phyloP scores from a whole-genome alignment of 2,113 vertebrate species.

The Bombycilla garrulus region DNA sequence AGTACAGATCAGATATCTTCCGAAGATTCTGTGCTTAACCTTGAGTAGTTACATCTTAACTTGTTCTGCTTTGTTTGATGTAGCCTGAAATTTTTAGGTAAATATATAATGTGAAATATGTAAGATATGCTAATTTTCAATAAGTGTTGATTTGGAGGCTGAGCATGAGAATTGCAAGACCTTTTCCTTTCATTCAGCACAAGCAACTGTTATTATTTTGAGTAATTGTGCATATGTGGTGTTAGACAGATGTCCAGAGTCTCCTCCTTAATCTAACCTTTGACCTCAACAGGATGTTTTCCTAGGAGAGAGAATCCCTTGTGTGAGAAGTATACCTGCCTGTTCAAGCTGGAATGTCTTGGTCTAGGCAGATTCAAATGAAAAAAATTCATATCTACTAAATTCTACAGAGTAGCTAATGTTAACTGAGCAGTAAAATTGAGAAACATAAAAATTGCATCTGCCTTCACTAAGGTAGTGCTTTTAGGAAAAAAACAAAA shows the following conservation, averaged over 20 bases:
- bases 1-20: background rate
- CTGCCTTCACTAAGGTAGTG: background rate
- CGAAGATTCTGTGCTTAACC: background rate
- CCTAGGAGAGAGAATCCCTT: background rate
- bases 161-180: background rate
- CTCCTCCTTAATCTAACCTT: slow-evolving; percentile 26
- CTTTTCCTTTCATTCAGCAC: background rate
- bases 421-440: background rate
- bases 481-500: background rate
- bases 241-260: slow-evolving; percentile 16
- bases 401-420: background rate
- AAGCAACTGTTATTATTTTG: background rate
- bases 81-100: background rate
- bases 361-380: background rate
- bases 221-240: background rate
- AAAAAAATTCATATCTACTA: background rate
- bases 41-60: background rate
- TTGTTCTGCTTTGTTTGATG: background rate
- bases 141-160: background rate
- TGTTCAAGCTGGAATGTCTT: background rate
- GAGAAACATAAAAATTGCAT: background rate
- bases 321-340: slow-evolving; percentile 13
- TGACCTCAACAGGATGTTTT: slow-evolving; percentile 14
- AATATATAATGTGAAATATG: background rate
- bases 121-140: background rate